These are phyloP conservation scores for Heliocidaris tuberculata DNA, from an alignment of 35 echinoderm and acorn worm genomes.

Conservation along the genomic window DNA sequence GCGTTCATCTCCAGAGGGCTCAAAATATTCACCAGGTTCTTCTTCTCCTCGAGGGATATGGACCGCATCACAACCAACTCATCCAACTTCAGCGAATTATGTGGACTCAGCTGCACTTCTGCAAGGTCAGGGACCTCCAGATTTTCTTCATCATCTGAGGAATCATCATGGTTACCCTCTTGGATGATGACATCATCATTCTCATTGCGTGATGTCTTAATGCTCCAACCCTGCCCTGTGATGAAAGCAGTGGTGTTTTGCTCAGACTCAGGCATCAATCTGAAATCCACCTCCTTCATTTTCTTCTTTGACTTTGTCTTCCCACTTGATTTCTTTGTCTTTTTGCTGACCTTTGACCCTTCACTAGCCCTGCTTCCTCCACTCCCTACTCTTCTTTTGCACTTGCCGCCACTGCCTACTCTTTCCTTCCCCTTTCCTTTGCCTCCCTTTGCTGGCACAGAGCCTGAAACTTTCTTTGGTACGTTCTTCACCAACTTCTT, in stretches of 20 bases:
- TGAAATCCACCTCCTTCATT: slow-evolving; percentile 46
- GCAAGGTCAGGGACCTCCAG: background rate
- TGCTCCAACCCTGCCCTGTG: slow-evolving; percentile 93
- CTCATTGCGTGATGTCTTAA: slow-evolving; percentile 85
- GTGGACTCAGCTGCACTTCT: slow-evolving; percentile 71
- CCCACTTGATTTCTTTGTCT: slow-evolving; percentile 47
- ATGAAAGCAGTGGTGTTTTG: slow-evolving; percentile 88
- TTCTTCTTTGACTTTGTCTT: slow-evolving; percentile 40
- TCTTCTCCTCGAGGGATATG: slow-evolving; percentile 67
- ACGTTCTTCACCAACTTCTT: slow-evolving; percentile 23
- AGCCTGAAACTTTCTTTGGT: slow-evolving; percentile 24
- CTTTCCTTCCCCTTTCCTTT: slow-evolving; percentile 39
- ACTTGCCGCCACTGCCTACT: slow-evolving; percentile 23
- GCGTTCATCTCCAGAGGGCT: slow-evolving; percentile 74
- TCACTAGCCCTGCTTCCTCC: slow-evolving; percentile 44
- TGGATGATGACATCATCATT: slow-evolving; percentile 74
- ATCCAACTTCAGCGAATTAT: slow-evolving; percentile 75
- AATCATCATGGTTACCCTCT: slow-evolving; percentile 29
- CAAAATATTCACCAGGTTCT: slow-evolving; percentile 75
- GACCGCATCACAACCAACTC: slow-evolving; percentile 56
- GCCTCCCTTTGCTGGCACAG: background rate
- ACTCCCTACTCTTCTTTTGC: slow-evolving; percentile 39
- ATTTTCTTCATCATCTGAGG: slow-evolving; percentile 32
- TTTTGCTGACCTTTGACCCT: slow-evolving; percentile 18
- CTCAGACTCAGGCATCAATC: slow-evolving; percentile 71